Percentiles rank a stretch among this genome's conserved stretches.
Evolutionary conservation across 2,888 invertebrate genomes (phyloP).

Genomic region (Auanema sp.): DNA sequence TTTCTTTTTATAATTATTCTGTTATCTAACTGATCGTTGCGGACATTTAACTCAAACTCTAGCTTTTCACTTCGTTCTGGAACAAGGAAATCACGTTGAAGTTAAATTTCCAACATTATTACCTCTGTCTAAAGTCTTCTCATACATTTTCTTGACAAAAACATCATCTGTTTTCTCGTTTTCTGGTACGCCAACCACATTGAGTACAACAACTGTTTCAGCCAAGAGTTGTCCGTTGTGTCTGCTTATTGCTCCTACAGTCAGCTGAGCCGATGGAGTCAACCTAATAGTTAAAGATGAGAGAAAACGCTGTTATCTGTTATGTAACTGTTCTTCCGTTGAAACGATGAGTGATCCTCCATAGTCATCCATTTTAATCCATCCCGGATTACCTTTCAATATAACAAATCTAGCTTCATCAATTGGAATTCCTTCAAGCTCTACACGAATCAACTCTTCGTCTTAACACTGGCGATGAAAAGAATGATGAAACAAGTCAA

Average conservation of each 20-base stretch:
- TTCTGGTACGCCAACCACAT: conserved; percentile 18
- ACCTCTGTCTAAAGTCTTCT: conserved; percentile 32
- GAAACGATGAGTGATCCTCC: conserved; percentile 52
- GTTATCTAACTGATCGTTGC: conserved; percentile 11
- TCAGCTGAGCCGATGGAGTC: not conserved
- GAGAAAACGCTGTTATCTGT: conserved; percentile 8
- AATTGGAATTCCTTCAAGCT: conserved; percentile 48
- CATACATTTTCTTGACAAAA: conserved; percentile 17
- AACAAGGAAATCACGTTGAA: not conserved
- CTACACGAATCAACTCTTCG: conserved; percentile 40
- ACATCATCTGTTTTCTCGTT: conserved; percentile 14
- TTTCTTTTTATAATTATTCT: conserved; percentile 18
- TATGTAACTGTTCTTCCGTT: not conserved
- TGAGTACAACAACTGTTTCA: conserved; percentile 29
- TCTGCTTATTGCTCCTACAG: conserved; percentile 47
- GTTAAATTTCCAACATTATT: not conserved
- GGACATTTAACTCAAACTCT: not conserved
- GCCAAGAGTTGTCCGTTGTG: conserved; percentile 43
- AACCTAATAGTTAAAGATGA: not conserved
- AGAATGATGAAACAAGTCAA: not conserved
- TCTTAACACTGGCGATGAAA: conserved; percentile 17
- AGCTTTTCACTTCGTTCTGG: not conserved
- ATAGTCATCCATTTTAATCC: conserved; percentile 55
- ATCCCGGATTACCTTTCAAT: conserved; percentile 53
- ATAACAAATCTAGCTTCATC: conserved; percentile 50